Evolutionary conservation across 2,797 vertebrate species (phyloP).

Genomic region (Lepidocolaptes lacrymiger): DNA sequence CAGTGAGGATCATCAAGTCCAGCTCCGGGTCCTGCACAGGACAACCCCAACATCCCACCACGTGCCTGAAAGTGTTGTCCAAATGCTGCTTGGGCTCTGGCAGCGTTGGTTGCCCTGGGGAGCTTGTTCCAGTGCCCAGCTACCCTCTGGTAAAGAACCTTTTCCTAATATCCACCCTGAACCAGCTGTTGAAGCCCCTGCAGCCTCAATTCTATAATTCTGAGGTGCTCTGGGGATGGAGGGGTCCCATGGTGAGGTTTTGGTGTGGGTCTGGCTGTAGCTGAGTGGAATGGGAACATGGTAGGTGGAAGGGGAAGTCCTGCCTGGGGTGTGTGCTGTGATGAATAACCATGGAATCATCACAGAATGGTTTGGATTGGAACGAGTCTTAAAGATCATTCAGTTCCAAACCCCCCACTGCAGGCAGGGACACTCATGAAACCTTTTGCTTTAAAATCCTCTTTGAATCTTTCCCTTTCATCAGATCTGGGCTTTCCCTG

Average conservation of each 20-base stretch:
- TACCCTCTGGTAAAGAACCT: neutral
- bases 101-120: neutral
- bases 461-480: neutral
- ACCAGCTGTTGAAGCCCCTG: neutral
- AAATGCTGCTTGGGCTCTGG: neutral
- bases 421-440: neutral
- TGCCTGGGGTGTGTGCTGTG: neutral
- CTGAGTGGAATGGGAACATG: rapidly evolving
- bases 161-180: neutral
- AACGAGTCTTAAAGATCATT: neutral
- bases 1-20: neutral
- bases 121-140: neutral
- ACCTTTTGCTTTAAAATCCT: neutral
- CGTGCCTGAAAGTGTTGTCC: neutral
- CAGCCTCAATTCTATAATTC: neutral
- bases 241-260: rapidly evolving
- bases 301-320: neutral
- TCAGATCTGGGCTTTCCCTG: neutral
- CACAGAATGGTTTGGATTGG: neutral
- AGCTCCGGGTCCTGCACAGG: neutral
- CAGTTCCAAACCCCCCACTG: neutral
- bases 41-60: neutral
- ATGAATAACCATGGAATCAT: neutral
- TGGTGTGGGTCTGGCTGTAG: neutral
- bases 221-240: neutral